These are phyloP conservation scores for Eretmochelys imbricata DNA, from an alignment of 2,113 vertebrate species.

Conservation along the genomic window DNA sequence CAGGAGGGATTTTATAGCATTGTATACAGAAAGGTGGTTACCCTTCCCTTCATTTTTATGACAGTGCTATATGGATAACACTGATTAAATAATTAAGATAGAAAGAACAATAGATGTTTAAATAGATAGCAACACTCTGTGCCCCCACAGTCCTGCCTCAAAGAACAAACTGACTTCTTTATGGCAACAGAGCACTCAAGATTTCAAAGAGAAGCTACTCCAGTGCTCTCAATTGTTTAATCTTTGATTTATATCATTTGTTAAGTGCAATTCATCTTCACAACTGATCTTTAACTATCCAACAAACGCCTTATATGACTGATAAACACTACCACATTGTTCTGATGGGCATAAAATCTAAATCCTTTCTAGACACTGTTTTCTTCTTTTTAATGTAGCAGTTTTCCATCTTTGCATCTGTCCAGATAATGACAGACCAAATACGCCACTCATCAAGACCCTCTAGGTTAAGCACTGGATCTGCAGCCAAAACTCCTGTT, in stretches of 20 bases:
- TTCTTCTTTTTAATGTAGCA: background rate
- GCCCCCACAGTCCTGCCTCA: background rate
- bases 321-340: background rate
- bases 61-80: background rate
- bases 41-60: too few species aligned
- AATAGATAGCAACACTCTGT: background rate
- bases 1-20: too few species aligned
- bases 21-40: too few species aligned
- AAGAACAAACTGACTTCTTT: background rate
- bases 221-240: background rate
- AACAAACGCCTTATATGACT: background rate
- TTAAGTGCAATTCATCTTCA: conserved; percentile 8
- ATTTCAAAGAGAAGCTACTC: background rate
- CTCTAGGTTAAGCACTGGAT: background rate
- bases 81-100: background rate
- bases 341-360: background rate
- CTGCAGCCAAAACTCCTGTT: background rate
- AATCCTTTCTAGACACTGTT: background rate
- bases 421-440: background rate
- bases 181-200: background rate
- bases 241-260: background rate
- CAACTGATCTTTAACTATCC: background rate
- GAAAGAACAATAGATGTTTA: background rate
- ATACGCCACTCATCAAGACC: background rate
- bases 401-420: background rate